Evolutionary conservation across 2,888 invertebrate species (phyloP).

Genomic region (Pedicia rivosa): DNA sequence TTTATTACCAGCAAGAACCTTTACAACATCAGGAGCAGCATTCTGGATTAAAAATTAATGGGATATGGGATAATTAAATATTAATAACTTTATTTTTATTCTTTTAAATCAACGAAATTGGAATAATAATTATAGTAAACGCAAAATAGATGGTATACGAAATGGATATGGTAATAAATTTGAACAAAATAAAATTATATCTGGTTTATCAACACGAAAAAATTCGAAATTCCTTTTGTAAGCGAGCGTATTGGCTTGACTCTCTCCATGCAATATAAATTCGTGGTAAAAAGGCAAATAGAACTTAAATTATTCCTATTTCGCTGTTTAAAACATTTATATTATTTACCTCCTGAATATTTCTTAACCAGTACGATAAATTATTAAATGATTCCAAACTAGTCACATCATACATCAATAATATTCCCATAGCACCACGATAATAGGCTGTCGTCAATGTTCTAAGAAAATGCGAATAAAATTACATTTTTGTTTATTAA

Average conservation of each 20-base stretch:
- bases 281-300: not conserved
- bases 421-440: slow-evolving; percentile 80
- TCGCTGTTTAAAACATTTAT: too few species aligned
- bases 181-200: not conserved
- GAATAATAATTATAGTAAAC: slow-evolving; percentile 8
- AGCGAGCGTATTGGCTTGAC: too few species aligned
- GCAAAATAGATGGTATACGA: too few species aligned
- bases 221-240: too few species aligned
- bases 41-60: too few species aligned
- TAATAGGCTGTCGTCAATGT: slow-evolving; percentile 80
- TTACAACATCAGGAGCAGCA: slow-evolving; percentile 73
- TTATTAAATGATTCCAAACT: slow-evolving; percentile 82
- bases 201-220: too few species aligned
- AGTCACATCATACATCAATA: slow-evolving; percentile 82
- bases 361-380: slow-evolving; percentile 77
- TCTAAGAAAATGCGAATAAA: too few species aligned
- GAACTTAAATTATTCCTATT: not conserved
- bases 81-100: too few species aligned
- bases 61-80: not conserved
- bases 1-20: slow-evolving; percentile 73
- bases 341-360: slow-evolving; percentile 66
- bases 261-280: too few species aligned
- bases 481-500: too few species aligned
- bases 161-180: too few species aligned
- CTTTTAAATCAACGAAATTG: slow-evolving; percentile 8